Percentiles rank a stretch among this genome's conserved stretches.
Conservation (phyloP, 2,888 invertebrate species). For the Stratiomys singularior region DNA sequence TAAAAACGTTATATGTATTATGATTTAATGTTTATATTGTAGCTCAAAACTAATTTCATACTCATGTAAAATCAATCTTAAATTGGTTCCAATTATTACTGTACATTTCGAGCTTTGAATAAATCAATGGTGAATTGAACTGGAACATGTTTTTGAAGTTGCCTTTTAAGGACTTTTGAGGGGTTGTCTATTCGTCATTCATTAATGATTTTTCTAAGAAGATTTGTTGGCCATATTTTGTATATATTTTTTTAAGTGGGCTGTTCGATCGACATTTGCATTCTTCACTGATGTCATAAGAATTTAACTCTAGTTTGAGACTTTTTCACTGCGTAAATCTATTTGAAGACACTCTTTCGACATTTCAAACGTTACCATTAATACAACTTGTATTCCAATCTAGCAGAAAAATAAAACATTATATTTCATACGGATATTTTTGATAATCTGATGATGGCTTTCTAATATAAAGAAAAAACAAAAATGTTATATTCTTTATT, state of each 20-base stretch:
- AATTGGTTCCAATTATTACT: neutral
- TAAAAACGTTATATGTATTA: neutral
- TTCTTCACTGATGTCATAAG: no score
- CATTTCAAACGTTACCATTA: no score
- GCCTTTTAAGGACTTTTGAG: neutral
- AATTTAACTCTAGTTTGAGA: no score
- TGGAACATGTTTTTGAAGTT: conserved; percentile 3
- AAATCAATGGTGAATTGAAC: neutral
- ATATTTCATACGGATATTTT: no score
- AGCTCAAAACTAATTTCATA: conserved; percentile 17
- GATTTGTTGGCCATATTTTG: no score
- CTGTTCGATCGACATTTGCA: neutral
- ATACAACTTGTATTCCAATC: no score
- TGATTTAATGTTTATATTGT: conserved; percentile 12
- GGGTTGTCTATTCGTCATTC: neutral
- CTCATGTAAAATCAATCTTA: conserved; percentile 1
- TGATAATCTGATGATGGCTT: no score
- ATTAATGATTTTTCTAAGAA: neutral
- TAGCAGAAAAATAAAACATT: no score
- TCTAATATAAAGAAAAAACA: no score
- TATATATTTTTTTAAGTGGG: neutral
- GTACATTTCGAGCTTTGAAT: conserved; percentile 16
- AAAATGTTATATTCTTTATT: no score
- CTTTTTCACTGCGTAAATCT: no score
- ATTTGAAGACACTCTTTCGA: no score